Evolutionary conservation across 2,797 vertebrate species (phyloP), one percentile per base, ranked within the genome.

Genomic region (Mormyrops attenuatus): DNA sequence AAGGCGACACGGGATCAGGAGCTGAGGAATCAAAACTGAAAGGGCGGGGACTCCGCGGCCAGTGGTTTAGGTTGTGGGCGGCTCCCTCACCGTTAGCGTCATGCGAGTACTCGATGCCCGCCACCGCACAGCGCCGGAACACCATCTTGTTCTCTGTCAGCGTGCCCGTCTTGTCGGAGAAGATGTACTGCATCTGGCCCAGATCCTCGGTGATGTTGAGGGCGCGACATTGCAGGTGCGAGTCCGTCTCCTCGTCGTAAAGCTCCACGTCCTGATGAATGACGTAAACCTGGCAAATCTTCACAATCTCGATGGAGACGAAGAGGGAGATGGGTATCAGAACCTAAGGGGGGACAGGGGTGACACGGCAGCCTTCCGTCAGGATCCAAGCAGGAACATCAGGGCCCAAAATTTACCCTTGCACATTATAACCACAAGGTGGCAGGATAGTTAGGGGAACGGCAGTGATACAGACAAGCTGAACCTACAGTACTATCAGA

Each of bases 61-160:
- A 85, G 15, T 1, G 6, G 44, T 5, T n/a, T 49, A 5, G 22
- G 11, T 3, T 11, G 1, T 5, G 44, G 13, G 44, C 41, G 17
- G 34, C 55, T 6, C 3, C 92, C 96, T 97, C 92, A 99, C 98
- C 98, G 0, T 99, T 99, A 11, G 97, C 98, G 91, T 99, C 97
- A 13, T 99, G 99, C 13, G 98, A 98, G 94, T 99, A 99, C 92
- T 99, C 99, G 90, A 97, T 95, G 89, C 99, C 99, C 13, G 97
- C 98, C 90, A 99, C 98, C 0, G 97, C 97, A 93, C 98, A 99
- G 88, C 98, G 96, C 60, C 99, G 96, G 93, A 99, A 99, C 93
- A 98, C 98, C 99, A 99, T 99, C 96, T 98, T 99, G 94, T 99
- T 99, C 92, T 99, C 99, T 0, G 98, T 99, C 88, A 99, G 96